Evolutionary conservation across 2,888 invertebrate species (phyloP), one percentile per base, ranked within the genome.

Genomic region (Plagodis pulveraria): DNA sequence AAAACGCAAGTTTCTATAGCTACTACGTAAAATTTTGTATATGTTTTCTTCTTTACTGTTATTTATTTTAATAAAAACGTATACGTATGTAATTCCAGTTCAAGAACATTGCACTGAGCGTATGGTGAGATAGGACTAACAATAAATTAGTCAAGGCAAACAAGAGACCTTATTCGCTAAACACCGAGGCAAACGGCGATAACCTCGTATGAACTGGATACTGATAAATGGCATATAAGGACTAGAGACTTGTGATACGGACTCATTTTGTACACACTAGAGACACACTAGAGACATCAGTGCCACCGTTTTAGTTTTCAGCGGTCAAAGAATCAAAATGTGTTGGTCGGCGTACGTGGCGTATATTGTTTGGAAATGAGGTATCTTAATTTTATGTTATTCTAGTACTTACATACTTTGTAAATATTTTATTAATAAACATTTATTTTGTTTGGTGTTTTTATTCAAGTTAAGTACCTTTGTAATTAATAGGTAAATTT

Each of bases 281-380:
- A n/a, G n/a, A 54, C 32, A 40, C 53, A 48, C 41, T 40, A 32
- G 38, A 38, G 46, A 42, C 5, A 43, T 33, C 32, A 9, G 34
- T 22, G 22, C 22, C 22, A 4, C 22, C 4, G 6, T 46, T 51
- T 6, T 22, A 41, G 8, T 8, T 9, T 40, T 45, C 10, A 12
- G 22, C 46, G n/a, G 78, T 77, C 75, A 74, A 74, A 78, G 70
- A 73, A 80, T 83, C 80, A 80, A 84, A 80, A 81, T 77, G 80
- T 77, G 63, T 67, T 58, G 71, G 51, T 64, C 73, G 67, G 54
- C 54, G 59, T 76, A 70, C 62, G 49, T 34, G 51, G 67, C 59
- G 6, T 6, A 5, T 6, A 36, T 8, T 6, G 5, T 40, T 40
- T 10, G 40, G 9, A 40, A 10, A 7, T 10, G 40, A 40, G 40